Evolutionary conservation across 2,797 vertebrate genomes (phyloP), one percentile per base, ranked within the genome.

Genomic region (Myiothlypis chrysogaster): DNA sequence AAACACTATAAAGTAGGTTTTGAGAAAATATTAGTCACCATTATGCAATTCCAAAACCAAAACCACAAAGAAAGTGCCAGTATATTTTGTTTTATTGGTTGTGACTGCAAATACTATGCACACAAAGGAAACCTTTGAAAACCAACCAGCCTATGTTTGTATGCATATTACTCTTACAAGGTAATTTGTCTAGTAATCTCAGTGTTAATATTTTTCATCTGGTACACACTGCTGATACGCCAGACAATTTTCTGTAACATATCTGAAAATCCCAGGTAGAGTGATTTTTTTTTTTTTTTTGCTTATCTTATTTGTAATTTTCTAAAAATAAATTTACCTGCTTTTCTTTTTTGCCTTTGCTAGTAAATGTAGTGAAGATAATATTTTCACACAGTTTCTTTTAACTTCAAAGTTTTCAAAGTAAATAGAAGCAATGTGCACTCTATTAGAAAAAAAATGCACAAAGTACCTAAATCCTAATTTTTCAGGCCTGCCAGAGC

Each of bases 51-150:
- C 81, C 72, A 65, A 94, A 95, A 77, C 90, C 93, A 91, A 96
- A 96, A 82, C 93, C 95, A 95, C 96, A 95, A 96, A 94, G 91
- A 93, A 91, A 88, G 75, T 96, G 89, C 78, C 75, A 93, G 92
- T 95, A 83, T 95, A 94, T 91, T 96, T 94, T 90, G 65, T 25
- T 96, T 97, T 96, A 96, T 96, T 91, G 95, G 94, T 96, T 96
- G 94, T 90, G 96, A 93, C 90, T 92, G 92, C 78, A 90, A 95
- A 94, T 87, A 56, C 52, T 89, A 34, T 83, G 69, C 89, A 87
- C 79, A 95, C 94, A 96, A 96, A 95, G 84, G 78, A 94, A 95
- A 90, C 83, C 90, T 96, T 97, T 96, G 97, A 97, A 96, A 96
- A 91, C 55, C 41, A 87, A 93, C 80, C 83, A 93, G 84, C 41